Conservation (phyloP, 2,888 invertebrate genomes). For the Brachycybe producta region DNA sequence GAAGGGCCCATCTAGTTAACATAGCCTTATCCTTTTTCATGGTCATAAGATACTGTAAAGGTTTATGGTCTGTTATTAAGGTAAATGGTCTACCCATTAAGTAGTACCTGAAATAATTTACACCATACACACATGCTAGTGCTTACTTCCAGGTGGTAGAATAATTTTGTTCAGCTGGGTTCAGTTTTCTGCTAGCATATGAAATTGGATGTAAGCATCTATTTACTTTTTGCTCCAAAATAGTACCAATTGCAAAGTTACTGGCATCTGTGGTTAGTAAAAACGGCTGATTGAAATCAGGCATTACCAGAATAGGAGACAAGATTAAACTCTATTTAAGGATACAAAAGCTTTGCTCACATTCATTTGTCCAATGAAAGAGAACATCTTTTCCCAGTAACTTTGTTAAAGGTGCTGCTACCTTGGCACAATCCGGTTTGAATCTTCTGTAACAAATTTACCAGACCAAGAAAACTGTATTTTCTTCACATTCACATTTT, state of each 20-base stretch:
- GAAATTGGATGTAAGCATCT: not conserved
- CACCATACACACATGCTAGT: conserved; percentile 3
- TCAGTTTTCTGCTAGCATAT: conserved; percentile 6
- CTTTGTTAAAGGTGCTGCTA: conserved; percentile 1
- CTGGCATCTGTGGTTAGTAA: conserved; percentile 4
- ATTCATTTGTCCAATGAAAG: not conserved
- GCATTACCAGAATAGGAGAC: not conserved
- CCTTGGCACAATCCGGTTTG: conserved; percentile 1
- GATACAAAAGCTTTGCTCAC: not conserved
- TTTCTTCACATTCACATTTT: not conserved
- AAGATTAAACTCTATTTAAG: not conserved
- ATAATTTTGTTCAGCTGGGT: conserved; percentile 4
- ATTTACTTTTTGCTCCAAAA: not conserved
- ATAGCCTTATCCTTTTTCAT: too few relatives aligned
- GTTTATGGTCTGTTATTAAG: too few relatives aligned
- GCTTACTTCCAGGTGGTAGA: conserved; percentile 5
- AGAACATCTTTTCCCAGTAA: not conserved
- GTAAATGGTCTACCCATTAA: too few relatives aligned
- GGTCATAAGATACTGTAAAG: too few relatives aligned
- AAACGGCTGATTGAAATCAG: not conserved
- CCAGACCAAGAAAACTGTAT: conserved; percentile 10
- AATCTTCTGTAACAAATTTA: not conserved
- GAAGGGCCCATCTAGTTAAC: too few relatives aligned
- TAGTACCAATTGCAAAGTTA: conserved; percentile 2
- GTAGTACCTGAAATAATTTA: not conserved